Evolutionary conservation across 2,797 vertebrate species (phyloP), one percentile per base, ranked within the genome.

Genomic region (Danio tinwini): DNA sequence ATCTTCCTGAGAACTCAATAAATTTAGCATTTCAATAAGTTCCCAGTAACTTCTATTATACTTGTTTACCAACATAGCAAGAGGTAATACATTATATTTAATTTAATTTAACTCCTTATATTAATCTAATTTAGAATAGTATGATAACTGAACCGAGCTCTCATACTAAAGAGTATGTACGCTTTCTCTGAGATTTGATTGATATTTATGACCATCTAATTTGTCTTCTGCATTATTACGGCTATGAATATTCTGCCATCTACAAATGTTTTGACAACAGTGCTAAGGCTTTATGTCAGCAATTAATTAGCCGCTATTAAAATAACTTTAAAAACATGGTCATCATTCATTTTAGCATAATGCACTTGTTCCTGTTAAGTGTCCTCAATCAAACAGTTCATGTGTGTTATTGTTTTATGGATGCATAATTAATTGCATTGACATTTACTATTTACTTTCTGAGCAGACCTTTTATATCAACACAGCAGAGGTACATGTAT

Each of bases 321-420:
- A 49, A 52, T 8, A 62, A n/a, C 47, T 40, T 16, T 58, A 17
- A 58, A 70, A 69, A 76, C 55, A 76, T 40, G 49, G n/a, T 7
- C 40, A 63, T 73, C 44, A 65, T 73, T 80, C 7, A 56, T 73
- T 68, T 80, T 64, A 45, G 17, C 13, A 77, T 63, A 84, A 77
- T 81, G 65, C 64, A 55, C 70, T 81, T 74, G 64, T 81, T 74
- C 49, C 49, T 14, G 63, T 70, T 64, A 74, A 67, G 73, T 49
- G 52, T 76, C 39, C 61, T 83, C 68, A 7, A 42, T 76, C 5
- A 71, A 72, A 19, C 47, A 67, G 42, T 80, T 68, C 58, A 55
- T 78, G 74, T 69, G 44, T 63, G 53, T 77, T 75, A 82, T 77
- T 81, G 74, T 71, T 86, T 84, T 86, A 84, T 78, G 80, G 76